Conservation (phyloP, 2,888 invertebrate species). For the Dasysyrphus tricinctus region DNA sequence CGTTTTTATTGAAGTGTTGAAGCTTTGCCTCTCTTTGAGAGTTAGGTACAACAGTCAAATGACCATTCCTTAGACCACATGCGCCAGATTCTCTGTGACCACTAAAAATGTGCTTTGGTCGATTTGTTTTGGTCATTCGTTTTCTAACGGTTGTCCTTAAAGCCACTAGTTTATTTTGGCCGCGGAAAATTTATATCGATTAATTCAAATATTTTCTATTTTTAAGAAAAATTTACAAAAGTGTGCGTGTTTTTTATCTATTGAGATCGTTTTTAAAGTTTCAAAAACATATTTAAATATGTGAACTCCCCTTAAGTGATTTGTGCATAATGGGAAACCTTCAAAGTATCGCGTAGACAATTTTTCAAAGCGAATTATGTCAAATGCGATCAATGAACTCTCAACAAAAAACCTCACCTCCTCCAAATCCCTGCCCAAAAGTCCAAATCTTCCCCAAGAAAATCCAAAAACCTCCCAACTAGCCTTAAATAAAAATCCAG, state of each 20-base stretch:
- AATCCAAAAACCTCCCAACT: conserved; percentile 41
- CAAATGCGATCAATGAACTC: conserved; percentile 72
- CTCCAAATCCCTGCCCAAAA: conserved; percentile 52
- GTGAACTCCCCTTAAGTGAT: conserved; percentile 75
- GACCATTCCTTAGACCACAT: conserved; percentile 62
- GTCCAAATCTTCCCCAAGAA: conserved; percentile 49
- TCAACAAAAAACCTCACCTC: conserved; percentile 71
- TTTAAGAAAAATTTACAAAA: conserved; percentile 26
- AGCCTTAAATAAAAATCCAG: conserved; percentile 2
- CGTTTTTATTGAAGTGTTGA: background rate
- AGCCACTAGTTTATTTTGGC: conserved; percentile 44
- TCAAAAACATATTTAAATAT: conserved; percentile 17
- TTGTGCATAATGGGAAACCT: conserved; percentile 71
- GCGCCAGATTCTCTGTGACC: conserved; percentile 58
- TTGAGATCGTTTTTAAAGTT: conserved; percentile 6
- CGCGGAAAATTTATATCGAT: conserved; percentile 68
- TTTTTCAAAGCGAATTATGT: conserved; percentile 53
- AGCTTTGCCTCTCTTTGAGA: conserved; percentile 47
- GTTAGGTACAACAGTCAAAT: conserved; percentile 22
- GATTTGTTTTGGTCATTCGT: conserved; percentile 75
- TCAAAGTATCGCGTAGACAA: conserved; percentile 35
- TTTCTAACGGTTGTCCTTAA: conserved; percentile 61
- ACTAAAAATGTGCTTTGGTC: conserved; percentile 52
- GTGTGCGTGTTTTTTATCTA: background rate
- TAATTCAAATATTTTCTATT: conserved; percentile 30